Conservation (phyloP, 2,797 vertebrate species). For the Scyliorhinus canicula region DNA sequence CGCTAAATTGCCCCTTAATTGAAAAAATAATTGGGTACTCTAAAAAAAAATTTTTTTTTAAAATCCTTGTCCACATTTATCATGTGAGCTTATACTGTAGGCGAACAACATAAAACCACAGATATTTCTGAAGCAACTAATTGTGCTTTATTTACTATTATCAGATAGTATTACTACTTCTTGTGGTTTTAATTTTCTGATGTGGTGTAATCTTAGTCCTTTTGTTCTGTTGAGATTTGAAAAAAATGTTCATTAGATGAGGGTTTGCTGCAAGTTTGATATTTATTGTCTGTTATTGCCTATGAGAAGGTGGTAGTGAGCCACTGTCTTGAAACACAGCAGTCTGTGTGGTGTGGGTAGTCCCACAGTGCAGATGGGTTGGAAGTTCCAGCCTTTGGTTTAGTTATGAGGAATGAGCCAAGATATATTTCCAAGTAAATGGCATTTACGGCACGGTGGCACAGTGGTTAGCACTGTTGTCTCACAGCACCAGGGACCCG, state of each 20-base stretch:
- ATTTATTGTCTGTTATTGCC: neutral
- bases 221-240: neutral
- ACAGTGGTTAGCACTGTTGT: too few relatives aligned
- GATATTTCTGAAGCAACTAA: neutral
- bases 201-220: neutral
- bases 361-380: neutral
- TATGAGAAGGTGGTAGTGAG: neutral
- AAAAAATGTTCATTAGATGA: neutral
- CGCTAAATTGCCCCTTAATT: too few relatives aligned
- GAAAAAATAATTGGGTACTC: too few relatives aligned
- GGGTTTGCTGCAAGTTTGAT: neutral
- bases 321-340: neutral
- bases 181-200: neutral
- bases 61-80: too few relatives aligned
- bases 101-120: neutral
- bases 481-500: too few relatives aligned
- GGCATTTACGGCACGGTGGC: too few relatives aligned
- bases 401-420: neutral
- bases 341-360: neutral
- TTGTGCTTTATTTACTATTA: neutral
- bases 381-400: neutral
- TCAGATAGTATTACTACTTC: neutral
- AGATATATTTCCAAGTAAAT: neutral
- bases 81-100: too few relatives aligned
- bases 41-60: too few relatives aligned